Conservation (phyloP, 2,888 invertebrate genomes). For the Meghimatium bilineatum region DNA sequence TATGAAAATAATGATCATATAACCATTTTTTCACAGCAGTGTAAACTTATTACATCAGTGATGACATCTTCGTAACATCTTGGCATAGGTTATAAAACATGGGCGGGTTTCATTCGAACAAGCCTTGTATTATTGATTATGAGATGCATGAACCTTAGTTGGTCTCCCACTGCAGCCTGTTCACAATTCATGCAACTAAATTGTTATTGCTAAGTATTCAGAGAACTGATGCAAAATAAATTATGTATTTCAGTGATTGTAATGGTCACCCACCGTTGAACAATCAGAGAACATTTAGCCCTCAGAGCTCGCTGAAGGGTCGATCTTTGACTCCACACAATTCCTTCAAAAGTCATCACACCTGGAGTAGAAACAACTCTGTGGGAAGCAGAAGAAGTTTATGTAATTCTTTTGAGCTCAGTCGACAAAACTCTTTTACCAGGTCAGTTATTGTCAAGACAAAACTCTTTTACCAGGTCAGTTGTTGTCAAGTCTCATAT, state of each 20-base stretch:
- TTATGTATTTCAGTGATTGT: conserved; percentile 80
- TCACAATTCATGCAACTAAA: no score
- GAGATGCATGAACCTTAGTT: no score
- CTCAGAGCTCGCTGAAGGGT: conserved; percentile 84
- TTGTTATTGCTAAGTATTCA: no score
- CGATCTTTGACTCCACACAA: conserved; percentile 69
- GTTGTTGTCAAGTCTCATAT: neutral
- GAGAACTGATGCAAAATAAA: neutral
- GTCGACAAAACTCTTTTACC: conserved; percentile 74
- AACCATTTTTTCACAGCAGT: no score
- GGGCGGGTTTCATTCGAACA: no score
- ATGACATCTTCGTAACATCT: no score
- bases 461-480: conserved; percentile 70
- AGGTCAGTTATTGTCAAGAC: conserved; percentile 54
- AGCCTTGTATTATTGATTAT: no score
- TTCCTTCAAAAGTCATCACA: conserved; percentile 65
- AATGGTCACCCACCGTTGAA: conserved; percentile 79
- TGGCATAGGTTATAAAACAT: no score
- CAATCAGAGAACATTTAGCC: conserved; percentile 80
- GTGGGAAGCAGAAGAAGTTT: conserved; percentile 70
- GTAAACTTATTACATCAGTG: no score
- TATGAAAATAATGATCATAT: no score
- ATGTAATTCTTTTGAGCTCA: conserved; percentile 70
- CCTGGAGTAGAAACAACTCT: conserved; percentile 73
- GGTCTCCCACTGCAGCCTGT: no score